A percentile compares a stretch with the other conserved stretches of the same genome.
These are phyloP conservation scores for Dolomedes plantarius DNA, from an alignment of 2,888 invertebrate genomes.

Conservation along the genomic window DNA sequence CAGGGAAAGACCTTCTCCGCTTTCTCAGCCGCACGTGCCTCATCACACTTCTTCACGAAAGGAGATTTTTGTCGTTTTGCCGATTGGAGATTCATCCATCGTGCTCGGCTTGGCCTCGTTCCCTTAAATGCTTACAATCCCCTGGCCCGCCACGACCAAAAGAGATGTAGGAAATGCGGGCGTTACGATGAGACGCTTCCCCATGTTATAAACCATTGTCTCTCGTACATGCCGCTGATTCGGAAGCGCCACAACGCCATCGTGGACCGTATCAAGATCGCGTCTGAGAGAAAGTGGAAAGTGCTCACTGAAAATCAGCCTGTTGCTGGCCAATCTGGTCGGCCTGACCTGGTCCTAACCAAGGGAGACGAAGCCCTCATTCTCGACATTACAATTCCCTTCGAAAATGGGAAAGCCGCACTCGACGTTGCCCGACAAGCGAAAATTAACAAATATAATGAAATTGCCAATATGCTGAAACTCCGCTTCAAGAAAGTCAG, in stretches of 20 bases:
- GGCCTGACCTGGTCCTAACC: not conserved
- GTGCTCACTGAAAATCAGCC: not conserved
- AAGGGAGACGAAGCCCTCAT: not conserved
- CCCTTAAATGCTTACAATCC: conserved; percentile 9
- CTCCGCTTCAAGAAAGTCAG: too few species aligned
- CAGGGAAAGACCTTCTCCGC: not conserved
- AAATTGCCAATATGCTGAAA: too few species aligned
- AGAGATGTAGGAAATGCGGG: too few species aligned
- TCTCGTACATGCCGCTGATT: too few species aligned
- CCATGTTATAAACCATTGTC: not conserved
- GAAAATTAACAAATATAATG: too few species aligned
- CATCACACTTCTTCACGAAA: not conserved
- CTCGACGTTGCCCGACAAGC: too few species aligned
- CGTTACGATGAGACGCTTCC: not conserved
- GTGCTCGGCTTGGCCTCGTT: not conserved
- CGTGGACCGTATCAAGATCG: not conserved
- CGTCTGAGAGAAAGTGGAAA: not conserved
- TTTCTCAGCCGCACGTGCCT: not conserved
- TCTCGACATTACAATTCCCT: not conserved
- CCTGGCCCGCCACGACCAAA: too few species aligned
- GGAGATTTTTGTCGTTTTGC: not conserved
- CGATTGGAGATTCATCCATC: too few species aligned
- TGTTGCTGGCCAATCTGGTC: not conserved
- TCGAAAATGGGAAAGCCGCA: not conserved
- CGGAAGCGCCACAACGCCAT: not conserved